A percentile compares a stretch with the other conserved stretches of the same genome.
Evolutionary conservation across 2,888 invertebrate species (phyloP).

Genomic region (Eristalis arbustorum): DNA sequence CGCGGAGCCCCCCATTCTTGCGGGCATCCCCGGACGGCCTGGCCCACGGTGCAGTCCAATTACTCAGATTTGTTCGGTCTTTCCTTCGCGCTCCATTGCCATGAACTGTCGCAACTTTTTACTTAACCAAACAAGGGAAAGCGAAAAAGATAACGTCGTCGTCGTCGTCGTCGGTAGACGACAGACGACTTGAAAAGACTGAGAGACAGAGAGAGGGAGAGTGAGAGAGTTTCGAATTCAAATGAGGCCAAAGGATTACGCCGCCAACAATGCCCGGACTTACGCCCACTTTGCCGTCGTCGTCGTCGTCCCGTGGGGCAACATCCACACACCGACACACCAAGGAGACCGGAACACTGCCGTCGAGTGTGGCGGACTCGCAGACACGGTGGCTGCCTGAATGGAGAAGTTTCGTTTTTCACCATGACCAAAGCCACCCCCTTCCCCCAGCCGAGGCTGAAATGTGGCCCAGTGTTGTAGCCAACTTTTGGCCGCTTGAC

Average conservation of each 20-base stretch:
- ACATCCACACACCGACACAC: neutral
- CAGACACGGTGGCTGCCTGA: constrained; percentile 54
- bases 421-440: neutral
- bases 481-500: constrained; percentile 53
- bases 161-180: neutral
- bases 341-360: constrained; percentile 29
- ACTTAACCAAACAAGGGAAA: constrained; percentile 44
- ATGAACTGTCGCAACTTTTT: constrained; percentile 54
- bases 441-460: neutral
- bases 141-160: constrained; percentile 15
- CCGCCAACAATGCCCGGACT: constrained; percentile 53
- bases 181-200: too few species aligned
- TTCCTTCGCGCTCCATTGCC: constrained; percentile 18
- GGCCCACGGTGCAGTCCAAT: constrained; percentile 42
- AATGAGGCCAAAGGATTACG: constrained; percentile 59
- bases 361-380: constrained; percentile 52
- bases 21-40: neutral
- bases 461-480: constrained; percentile 57
- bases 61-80: constrained; percentile 49
- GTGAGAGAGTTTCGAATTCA: constrained; percentile 18
- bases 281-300: constrained; percentile 49
- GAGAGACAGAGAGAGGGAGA: neutral
- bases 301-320: too few species aligned
- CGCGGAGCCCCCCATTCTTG: constrained; percentile 1
- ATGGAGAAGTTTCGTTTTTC: neutral